Base-by-base conservation (phyloP, 2,113 vertebrate genomes). In the Trematomus loennbergii region DNA sequence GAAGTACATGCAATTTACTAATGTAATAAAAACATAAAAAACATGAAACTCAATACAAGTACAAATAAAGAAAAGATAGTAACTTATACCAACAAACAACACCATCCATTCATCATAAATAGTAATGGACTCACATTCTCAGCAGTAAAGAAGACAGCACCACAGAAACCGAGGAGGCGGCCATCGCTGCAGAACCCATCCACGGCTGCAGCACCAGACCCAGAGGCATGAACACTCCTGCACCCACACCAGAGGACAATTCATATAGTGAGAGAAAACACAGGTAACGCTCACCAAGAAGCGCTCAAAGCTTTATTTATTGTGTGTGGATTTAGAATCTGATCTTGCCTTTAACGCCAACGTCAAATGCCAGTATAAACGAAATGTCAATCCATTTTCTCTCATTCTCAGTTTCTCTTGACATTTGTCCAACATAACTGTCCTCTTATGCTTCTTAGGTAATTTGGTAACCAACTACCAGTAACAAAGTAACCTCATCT, bases 181-280 rank as follows among this genome's bases (percentile, higher is more conserved):
- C 98, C 98, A 99, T 99, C 9, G 98, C 98, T 0, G 96, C 98
- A 0, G 98, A 99, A 22, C 96, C 98, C 98, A 99, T 99, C 98
- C 98, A 99, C 0, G 98, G 98, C 81, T 98, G 97, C 15, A 99
- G 95, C 72, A 99, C 95, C 0, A 99, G 93, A 12, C 98, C 98
- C 0, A 89, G 3, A 1, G 98, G 97, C 96, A 99, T 96, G 88
- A 99, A 98, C 52, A 97, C 95, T 48, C 98, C 98, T 98, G 75
- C 2, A 12, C 58, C 9, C 29, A 29, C 29, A 4, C 63, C 25
- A 65, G 49, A 63, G 13, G 13, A 46, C 13, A 59, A 11, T 0
- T 6, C 1, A 22, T 20, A 13, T 13, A 15, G 17, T 18, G 46
- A 50, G 9, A 25, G 16, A 15, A 33, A 6, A 1, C 48, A n/a